Evolutionary conservation across 37 sponge, comb jelly and placozoan genomes (phyloP).

Genomic region (Halichondria panicea): DNA sequence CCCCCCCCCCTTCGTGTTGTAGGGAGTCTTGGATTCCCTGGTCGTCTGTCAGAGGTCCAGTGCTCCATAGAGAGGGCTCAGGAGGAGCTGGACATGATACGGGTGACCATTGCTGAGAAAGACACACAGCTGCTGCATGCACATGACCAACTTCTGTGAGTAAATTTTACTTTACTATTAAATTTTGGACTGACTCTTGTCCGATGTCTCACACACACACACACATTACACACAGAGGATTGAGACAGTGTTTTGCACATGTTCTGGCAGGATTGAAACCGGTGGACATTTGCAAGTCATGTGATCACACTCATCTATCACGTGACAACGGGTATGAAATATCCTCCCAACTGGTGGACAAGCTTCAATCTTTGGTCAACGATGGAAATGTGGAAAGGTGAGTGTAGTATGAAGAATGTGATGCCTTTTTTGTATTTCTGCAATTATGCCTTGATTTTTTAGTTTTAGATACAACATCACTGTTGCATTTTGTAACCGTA

Average conservation of each 20-base stretch:
- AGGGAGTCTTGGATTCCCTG: too few species aligned
- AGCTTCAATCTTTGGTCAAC: conserved; percentile 10
- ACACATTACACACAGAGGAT: conserved; percentile 1
- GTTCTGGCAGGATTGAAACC: conserved; percentile 15
- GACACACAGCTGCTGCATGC: conserved; percentile 21
- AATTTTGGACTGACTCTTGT: not conserved
- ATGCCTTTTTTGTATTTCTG: too few species aligned
- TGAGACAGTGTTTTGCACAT: conserved; percentile 45
- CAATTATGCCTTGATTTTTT: too few species aligned
- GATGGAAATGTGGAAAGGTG: conserved; percentile 30
- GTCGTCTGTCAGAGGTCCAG: not conserved
- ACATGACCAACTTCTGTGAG: conserved; percentile 40
- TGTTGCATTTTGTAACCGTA: too few species aligned
- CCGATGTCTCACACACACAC: not conserved
- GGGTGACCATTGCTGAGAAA: conserved; percentile 31
- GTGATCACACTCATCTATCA: not conserved
- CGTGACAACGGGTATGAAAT: conserved; percentile 4
- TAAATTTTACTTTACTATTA: not conserved
- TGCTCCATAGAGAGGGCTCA: not conserved
- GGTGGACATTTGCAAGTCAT: not conserved
- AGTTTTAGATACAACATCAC: too few species aligned
- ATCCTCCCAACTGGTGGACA: too few species aligned
- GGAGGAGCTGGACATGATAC: conserved; percentile 28
- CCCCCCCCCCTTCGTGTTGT: too few species aligned
- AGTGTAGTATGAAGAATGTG: too few species aligned